Conservation (phyloP, 2,797 vertebrate species). For the Phoeniculus purpureus region DNA sequence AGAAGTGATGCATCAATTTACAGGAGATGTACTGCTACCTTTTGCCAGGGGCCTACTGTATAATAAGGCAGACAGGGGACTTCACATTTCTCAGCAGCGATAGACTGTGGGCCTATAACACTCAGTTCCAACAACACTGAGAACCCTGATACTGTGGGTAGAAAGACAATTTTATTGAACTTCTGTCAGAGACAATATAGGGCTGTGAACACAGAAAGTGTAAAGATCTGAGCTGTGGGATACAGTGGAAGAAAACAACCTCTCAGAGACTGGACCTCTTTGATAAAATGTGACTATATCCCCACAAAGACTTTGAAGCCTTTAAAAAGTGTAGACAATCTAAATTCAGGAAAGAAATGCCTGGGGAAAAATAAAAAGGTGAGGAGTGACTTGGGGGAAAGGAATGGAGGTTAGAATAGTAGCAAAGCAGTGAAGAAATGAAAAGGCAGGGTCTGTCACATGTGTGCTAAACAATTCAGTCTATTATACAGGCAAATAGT, state of each 20-base stretch:
- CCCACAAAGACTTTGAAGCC: not conserved
- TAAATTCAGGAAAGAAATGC: constrained; percentile 25
- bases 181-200: constrained; percentile 36
- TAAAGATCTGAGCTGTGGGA: constrained; percentile 35
- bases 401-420: not conserved
- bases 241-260: constrained; percentile 34
- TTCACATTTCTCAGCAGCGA: not conserved
- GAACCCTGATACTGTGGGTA: not conserved
- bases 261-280: not conserved
- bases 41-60: not conserved
- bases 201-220: constrained; percentile 2
- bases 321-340: not conserved
- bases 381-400: not conserved
- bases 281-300: constrained; percentile 28
- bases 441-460: not conserved
- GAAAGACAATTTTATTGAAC: constrained; percentile 59
- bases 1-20: not conserved
- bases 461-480: not conserved
- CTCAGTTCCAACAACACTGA: not conserved
- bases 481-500: not conserved
- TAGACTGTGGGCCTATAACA: constrained; percentile 13
- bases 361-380: not conserved
- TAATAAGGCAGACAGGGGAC: not conserved
- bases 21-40: not conserved
- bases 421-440: not conserved